Evolutionary conservation across 2,797 vertebrate genomes (phyloP), one percentile per base, ranked within the genome.

Genomic region (Peromyscus eremicus): DNA sequence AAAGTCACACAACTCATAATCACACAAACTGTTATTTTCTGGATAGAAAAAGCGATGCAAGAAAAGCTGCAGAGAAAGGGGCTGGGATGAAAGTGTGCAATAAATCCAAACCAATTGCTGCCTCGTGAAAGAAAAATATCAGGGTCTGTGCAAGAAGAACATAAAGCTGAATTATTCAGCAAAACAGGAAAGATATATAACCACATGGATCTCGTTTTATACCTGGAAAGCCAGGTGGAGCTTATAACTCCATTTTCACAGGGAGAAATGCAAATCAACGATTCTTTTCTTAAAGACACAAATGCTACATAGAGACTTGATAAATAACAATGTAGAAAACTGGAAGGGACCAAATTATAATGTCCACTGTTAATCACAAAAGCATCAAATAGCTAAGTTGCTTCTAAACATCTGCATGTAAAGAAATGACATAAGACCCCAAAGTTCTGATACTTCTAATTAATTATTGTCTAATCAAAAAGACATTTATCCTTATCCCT

Each of bases 41-140:
- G 37, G 40, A 94, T 92, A 79, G 34, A 94, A 95, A 96, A 94
- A 62, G 46, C 21, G 64, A 85, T 70, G 34, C 17, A 96, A 68
- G 27, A 49, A 94, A 96, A 91, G 29, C 64, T 87, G 46, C 71
- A 71, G 21, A 87, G 40, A 96, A 91, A 97, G 46, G 64, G 92
- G 9, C 55, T 73, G 0, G 29, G 40, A 89, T 80, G 68, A 92
- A 90, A 96, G 60, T 70, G 52, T 87, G 32, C 60, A 89, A 92
- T 96, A 96, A 96, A 97, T 97, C 95, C 82, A 96, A 95, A 95
- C 57, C 85, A 91, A 94, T 92, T 96, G 86, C 88, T 91, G 40
- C 80, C 43, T 40, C 2, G 1, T 94, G 79, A 89, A 96, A 94
- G 90, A 91, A 97, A 97, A 97, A 92, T 87, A 89, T 37, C 89